Percentiles rank a stretch among this genome's conserved stretches.
Evolutionary conservation across 2,797 vertebrate species (phyloP).

Genomic region (Petrocephalus schoutedeni): DNA sequence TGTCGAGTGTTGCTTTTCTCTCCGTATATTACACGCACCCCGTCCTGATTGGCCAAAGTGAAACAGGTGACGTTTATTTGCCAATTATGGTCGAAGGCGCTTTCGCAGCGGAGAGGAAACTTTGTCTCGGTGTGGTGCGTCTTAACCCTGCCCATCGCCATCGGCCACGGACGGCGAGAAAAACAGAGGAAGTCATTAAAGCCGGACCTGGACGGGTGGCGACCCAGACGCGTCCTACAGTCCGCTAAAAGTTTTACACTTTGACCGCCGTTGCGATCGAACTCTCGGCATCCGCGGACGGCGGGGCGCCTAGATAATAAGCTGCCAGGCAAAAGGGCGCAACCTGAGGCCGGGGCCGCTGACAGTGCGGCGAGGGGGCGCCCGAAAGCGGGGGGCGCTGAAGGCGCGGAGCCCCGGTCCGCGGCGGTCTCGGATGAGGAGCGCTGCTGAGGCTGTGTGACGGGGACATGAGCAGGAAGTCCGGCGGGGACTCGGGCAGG

Average conservation of each 20-base stretch:
- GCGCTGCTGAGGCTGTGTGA: neutral
- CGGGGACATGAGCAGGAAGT: neutral
- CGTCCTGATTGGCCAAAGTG: neutral
- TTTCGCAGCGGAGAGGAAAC: neutral
- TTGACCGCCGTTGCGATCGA: neutral
- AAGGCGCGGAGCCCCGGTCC: neutral
- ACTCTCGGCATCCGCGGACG: neutral
- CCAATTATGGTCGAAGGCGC: neutral
- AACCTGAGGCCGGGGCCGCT: neutral
- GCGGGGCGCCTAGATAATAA: neutral
- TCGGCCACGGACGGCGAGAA: neutral
- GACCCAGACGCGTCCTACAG: neutral
- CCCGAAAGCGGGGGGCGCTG: neutral
- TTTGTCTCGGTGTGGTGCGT: neutral
- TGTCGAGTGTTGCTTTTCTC: slow-evolving; percentile 3
- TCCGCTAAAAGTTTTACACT: neutral
- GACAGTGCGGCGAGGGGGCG: neutral
- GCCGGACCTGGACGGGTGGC: neutral
- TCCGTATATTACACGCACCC: neutral
- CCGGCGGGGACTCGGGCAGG: neutral
- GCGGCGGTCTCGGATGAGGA: neutral
- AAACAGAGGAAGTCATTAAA: neutral
- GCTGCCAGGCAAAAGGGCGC: neutral
- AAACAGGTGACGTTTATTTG: neutral
- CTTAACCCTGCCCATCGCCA: neutral